Conservation (phyloP, 2,113 vertebrate genomes). For the Origma solitaria region DNA sequence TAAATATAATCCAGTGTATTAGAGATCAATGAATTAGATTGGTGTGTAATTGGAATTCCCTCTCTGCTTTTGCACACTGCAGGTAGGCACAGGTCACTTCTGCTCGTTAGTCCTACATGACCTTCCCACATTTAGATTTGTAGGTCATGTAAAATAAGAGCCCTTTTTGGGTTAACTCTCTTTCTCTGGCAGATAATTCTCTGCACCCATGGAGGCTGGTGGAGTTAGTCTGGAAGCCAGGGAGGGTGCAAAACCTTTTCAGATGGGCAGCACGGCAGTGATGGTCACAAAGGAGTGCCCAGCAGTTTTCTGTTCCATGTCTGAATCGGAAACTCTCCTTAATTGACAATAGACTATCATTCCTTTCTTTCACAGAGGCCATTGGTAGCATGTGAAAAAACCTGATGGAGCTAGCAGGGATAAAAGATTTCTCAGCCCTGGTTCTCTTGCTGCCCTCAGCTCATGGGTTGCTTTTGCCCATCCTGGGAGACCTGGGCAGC, state of each 20-base stretch:
- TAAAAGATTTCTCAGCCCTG: background rate
- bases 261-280: background rate
- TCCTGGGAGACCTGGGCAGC: background rate
- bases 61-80: background rate
- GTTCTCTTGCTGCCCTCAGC: background rate
- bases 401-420: background rate
- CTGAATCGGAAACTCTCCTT: background rate
- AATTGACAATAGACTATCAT: background rate
- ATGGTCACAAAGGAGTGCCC: background rate
- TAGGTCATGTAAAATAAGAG: background rate
- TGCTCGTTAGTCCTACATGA: background rate
- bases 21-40: background rate
- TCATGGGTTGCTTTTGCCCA: background rate
- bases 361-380: background rate
- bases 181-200: background rate
- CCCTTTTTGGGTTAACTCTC: fast-evolving
- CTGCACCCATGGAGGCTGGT: fast-evolving
- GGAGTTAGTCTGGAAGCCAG: background rate
- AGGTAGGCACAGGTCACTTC: background rate
- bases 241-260: background rate
- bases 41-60: background rate
- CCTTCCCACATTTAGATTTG: background rate
- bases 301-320: background rate
- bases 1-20: background rate
- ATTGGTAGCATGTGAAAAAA: background rate